Base-by-base conservation (phyloP, 2,888 invertebrate genomes). In the Lordiphosa fenestrarum region DNA sequence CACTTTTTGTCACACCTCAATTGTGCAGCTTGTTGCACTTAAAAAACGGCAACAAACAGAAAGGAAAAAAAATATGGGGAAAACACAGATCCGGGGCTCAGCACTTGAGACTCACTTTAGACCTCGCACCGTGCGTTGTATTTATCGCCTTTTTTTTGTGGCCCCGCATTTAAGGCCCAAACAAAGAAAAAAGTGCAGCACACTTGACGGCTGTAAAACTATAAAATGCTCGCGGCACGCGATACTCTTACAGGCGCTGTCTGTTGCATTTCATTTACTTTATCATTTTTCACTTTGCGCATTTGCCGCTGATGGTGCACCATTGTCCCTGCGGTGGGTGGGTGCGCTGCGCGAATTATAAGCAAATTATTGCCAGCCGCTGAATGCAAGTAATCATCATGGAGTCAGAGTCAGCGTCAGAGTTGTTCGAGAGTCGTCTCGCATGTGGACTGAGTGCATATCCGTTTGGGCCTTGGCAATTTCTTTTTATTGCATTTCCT, bases 51-150 rank as follows among this genome's bases (percentile, higher is more conserved):
- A 51, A 47, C 39, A 39, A 44, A 30, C 38, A 37, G 19, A 41
- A 50, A 40, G 30, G 33, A 46, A 49, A 76, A 61, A 42, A 63
- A 59, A 59, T 19, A 60, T 21, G 50, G 51, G 62, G 62, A 21
- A 47, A 47, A 15, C 35, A 47, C 15, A 44, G 44, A 44, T 44
- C 48, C 61, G 66, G 51, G 41, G 60, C 53, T 67, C 55, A 36
- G 40, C 66, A 82, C 76, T 76, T 82, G 83, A 76, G 76, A 78
- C 84, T 60, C 83, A 71, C 66, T 77, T 83, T 66, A 77, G 47
- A 41, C 12, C 47, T 48, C 36, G 25, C 12, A 21, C 67, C 64
- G 73, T 82, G 85, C 66, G 64, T 74, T 65, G 56, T 64, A 65
- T 62, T 78, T 53, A 61, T 66, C 59, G 58, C n/a, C 23, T 25